Evolutionary conservation across 2,797 vertebrate species (phyloP), one percentile per base, ranked within the genome.

Genomic region (Dromococcyx pavoninus): DNA sequence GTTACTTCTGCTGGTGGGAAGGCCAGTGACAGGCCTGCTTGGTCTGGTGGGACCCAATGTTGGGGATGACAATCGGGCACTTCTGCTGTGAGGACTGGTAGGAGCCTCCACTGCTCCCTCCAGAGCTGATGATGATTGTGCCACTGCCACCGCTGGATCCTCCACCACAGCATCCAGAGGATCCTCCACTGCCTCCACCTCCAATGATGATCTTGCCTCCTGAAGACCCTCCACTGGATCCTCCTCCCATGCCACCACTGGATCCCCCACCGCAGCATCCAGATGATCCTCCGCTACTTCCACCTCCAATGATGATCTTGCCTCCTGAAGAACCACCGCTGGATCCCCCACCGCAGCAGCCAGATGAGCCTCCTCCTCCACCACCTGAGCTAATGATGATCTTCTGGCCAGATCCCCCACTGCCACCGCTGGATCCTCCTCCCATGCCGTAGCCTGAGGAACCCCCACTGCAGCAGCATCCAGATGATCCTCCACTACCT

Each of bases 111-210:
- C 73, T 2, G 5, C 77, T 66, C 1, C 85, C 79, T 56, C 92
- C 89, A 2, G 93, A 95, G 30, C 91, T 60, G 91, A 86, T 69
- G 89, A 92, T 83, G 84, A 94, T 25, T 16, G 58, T 18, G 30
- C 65, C 48, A 58, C 71, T 51, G 25, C 77, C 66, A 5, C 67
- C 35, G 0, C 81, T 50, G 3, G n/a, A 69, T 37, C 66, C 66
- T 1, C 73, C 65, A 9, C 62, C 5, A 23, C 70, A 70, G 30
- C 46, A 50, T 2, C 83, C 79, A 7, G 39, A 66, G 0, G 70
- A 67, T 7, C 69, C 88, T 0, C 83, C 57, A 2, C 77, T 35
- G 3, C 65, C 2, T 15, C 84, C 66, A 53, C 69, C 82, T 48
- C 27, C 33, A 3, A 86, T n/a, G 4, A 86, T 62, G 48, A 25